Percentiles rank a stretch among this genome's conserved stretches.
Evolutionary conservation across 1,140 invertebrate species (phyloP).

Genomic region (Cotesia chilonis): DNA sequence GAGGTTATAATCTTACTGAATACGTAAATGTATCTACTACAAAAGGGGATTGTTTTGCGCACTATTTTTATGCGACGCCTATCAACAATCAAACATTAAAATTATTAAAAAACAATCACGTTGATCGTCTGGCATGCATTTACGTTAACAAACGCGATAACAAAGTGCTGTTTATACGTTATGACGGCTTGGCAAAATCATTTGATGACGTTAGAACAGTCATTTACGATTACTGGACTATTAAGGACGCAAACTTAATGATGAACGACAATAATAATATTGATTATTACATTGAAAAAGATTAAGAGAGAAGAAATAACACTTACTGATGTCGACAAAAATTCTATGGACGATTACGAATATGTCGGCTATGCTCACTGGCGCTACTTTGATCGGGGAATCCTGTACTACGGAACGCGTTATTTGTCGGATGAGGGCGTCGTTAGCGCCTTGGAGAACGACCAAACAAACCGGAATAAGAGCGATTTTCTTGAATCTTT

Average conservation of each 20-base stretch:
- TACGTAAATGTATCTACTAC: constrained; percentile 1
- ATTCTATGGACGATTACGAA: neutral
- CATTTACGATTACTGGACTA: neutral
- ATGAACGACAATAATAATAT: neutral
- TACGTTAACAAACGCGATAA: neutral
- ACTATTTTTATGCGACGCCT: constrained; percentile 7
- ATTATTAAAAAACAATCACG: neutral
- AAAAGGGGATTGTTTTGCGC: neutral
- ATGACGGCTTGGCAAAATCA: neutral
- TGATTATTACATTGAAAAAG: constrained; percentile 1
- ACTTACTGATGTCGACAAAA: neutral
- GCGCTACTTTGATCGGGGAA: neutral
- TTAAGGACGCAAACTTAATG: neutral
- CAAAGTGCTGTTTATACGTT: constrained; percentile 1
- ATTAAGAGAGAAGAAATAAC: neutral
- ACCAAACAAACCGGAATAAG: neutral
- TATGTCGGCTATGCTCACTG: neutral
- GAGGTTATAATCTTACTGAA: neutral
- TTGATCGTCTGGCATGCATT: neutral
- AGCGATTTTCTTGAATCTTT: neutral
- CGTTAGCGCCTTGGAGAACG: neutral
- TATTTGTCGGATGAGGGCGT: neutral
- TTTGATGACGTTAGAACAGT: neutral
- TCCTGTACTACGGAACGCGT: neutral
- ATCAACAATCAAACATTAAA: neutral